Evolutionary conservation across 2,113 vertebrate genomes (phyloP).

Genomic region (Stictonetta naevosa): DNA sequence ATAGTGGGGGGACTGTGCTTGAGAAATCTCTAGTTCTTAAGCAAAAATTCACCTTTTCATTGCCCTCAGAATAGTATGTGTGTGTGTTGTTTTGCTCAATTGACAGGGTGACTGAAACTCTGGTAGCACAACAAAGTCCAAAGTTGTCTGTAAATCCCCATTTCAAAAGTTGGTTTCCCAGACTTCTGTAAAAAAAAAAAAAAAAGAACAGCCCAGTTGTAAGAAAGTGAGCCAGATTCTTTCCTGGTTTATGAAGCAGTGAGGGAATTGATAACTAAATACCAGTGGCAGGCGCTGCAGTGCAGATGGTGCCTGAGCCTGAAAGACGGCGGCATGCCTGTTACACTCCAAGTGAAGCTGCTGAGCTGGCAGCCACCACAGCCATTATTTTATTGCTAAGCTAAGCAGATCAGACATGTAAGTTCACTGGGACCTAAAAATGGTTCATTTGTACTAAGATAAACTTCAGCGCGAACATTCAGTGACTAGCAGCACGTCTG

Average conservation of each 20-base stretch:
- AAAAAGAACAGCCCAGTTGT: background rate
- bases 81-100: background rate
- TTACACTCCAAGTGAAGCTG: background rate
- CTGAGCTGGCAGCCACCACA: background rate
- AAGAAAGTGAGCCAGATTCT: background rate
- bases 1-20: background rate
- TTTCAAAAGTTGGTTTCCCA: background rate
- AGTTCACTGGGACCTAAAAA: background rate
- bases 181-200: background rate
- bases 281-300: background rate
- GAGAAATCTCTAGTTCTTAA: background rate
- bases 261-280: background rate
- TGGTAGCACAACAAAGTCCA: background rate
- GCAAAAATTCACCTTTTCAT: background rate
- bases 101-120: background rate
- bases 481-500: background rate
- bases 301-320: background rate
- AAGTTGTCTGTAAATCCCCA: background rate
- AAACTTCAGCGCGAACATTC: background rate
- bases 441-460: fast-evolving
- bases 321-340: background rate
- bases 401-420: background rate
- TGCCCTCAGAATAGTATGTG: background rate
- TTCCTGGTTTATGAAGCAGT: background rate
- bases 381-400: background rate